These are phyloP conservation scores for Sardina pilchardus DNA, from an alignment of 2,113 vertebrate genomes.

Conservation along the genomic window DNA sequence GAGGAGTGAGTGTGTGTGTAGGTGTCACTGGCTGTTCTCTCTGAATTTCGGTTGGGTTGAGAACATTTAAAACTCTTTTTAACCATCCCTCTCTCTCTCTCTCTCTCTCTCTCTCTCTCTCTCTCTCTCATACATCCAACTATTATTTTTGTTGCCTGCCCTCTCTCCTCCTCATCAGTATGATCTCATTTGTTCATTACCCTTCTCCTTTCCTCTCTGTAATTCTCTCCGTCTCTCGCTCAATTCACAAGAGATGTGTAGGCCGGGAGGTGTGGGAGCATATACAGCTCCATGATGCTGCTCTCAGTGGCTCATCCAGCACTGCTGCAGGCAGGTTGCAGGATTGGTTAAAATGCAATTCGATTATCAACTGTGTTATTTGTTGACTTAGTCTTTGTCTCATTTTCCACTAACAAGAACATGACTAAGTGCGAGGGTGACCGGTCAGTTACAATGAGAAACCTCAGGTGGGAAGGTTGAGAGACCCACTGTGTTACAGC, in stretches of 20 bases:
- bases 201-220: background rate
- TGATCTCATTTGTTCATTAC: slow-evolving; percentile 2
- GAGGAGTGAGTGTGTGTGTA: slow-evolving; percentile 33
- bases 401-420: background rate
- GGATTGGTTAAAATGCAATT: background rate
- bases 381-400: background rate
- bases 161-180: background rate
- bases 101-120: background rate
- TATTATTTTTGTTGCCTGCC: background rate
- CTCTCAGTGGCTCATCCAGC: background rate
- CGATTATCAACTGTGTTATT: background rate
- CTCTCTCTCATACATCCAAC: background rate
- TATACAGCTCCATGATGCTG: background rate
- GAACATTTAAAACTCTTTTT: background rate
- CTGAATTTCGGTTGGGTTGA: background rate
- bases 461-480: background rate
- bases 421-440: background rate
- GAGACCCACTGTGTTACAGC: background rate
- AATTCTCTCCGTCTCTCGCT: background rate
- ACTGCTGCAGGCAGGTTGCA: background rate
- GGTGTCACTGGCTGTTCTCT: background rate
- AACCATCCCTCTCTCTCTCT: background rate
- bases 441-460: background rate
- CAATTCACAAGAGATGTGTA: background rate
- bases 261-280: background rate